Percentiles rank a stretch among this genome's conserved stretches.
These are phyloP conservation scores for Ammospiza caudacuta DNA, from an alignment of 2,113 vertebrate genomes.

Conservation along the genomic window DNA sequence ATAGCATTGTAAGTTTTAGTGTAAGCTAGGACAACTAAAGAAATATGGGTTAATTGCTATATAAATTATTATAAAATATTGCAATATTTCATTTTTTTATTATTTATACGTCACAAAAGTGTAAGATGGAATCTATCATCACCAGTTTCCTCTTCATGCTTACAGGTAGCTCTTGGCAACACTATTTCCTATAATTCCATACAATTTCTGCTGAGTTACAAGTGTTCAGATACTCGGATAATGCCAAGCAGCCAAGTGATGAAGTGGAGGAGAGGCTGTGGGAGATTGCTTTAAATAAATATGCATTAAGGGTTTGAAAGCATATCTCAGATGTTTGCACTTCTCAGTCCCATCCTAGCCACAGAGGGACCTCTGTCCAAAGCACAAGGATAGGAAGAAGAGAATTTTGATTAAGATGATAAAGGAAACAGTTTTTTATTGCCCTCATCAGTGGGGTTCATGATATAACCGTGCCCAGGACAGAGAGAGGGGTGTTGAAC, in stretches of 20 bases:
- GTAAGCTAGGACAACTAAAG: not conserved
- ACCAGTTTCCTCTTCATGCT: not conserved
- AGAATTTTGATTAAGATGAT: not conserved
- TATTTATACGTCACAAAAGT: not conserved
- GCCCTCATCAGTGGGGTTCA: not conserved
- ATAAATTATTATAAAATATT: not conserved
- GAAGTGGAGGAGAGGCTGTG: not conserved
- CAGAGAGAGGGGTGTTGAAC: not conserved
- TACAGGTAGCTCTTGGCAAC: not conserved
- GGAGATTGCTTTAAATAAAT: not conserved
- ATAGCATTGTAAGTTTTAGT: not conserved
- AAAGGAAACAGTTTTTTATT: not conserved
- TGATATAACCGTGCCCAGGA: fast-evolving
- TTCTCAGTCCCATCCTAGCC: not conserved
- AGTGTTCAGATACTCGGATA: not conserved
- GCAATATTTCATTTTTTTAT: not conserved
- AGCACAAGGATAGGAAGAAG: not conserved
- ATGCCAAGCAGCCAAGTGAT: not conserved
- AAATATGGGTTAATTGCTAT: not conserved
- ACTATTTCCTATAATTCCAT: not conserved
- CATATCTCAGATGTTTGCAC: not conserved
- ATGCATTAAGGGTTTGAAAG: not conserved
- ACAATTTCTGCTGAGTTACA: not conserved
- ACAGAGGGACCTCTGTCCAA: not conserved
- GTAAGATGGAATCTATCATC: not conserved